Base-by-base conservation (phyloP, 2,113 vertebrate genomes). In the Leucoraja erinaceus region DNA sequence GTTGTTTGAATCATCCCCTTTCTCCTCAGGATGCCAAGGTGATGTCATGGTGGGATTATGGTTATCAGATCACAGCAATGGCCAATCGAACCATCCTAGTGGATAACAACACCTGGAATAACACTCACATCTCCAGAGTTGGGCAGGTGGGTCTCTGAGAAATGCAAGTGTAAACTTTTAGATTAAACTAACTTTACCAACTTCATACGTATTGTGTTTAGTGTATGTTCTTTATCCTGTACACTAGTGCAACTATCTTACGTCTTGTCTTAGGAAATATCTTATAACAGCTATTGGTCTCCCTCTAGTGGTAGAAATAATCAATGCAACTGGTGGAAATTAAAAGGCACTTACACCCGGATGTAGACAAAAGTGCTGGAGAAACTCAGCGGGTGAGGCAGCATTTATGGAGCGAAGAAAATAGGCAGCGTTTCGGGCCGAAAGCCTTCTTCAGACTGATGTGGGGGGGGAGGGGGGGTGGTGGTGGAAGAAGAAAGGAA, bases 11-110 rank as follows among this genome's bases (percentile, higher is more conserved):
- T n/a, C 38, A 0, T 54, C 94, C 0, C 0, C 14, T 14, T 0
- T 14, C 93, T 59, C 0, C 93, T 31, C 86, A 99, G 99, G 98
- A 99, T 93, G 98, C 99, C 0, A 99, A 99, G 94, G 98, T 99
- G 93, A 99, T 99, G 99, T 99, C 99, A 0, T 99, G 99, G 99
- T 99, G 99, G 99, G 99, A 99, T 96, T 99, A 99, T 0, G 98
- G 98, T 0, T 99, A 99, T 94, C 98, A 99, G 95, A 99, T 99
- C 93, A 99, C 99, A 0, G 99, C 98, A 33, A 99, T 99, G 98
- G 99, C 99, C 28, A 99, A 99, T 95, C 96, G 99, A 93, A 99
- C 99, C 2, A 99, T 99, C 95, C 95, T 99, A 93, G 99, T 99
- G 93, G 99, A 99, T 95, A 99, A 99, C 95, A 99, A 99, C 95